Conservation (phyloP, 2,888 invertebrate genomes). For the Salpingus planirostris region DNA sequence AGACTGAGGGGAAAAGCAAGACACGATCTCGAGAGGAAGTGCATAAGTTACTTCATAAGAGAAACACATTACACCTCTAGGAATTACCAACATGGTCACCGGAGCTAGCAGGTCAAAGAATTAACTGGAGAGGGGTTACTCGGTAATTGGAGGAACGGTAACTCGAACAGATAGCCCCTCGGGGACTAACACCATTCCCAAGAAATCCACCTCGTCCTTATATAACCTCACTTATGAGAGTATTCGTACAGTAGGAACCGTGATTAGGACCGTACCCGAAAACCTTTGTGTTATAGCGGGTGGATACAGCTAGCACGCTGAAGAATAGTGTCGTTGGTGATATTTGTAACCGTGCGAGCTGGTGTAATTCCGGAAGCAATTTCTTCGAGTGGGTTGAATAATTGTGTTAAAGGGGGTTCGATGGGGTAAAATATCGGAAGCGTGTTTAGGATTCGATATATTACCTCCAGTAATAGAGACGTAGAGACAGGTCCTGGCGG, state of each 20-base stretch:
- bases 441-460: conserved; percentile 35
- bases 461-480: conserved; percentile 39
- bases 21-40: conserved; percentile 21
- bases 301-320: too few species aligned
- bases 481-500: conserved; percentile 38
- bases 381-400: conserved; percentile 30
- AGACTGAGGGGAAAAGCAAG: conserved; percentile 11
- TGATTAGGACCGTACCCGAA: too few species aligned
- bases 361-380: conserved; percentile 27
- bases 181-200: conserved; percentile 12
- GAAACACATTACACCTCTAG: conserved; percentile 40
- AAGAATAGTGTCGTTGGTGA: too few species aligned
- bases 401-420: conserved; percentile 30
- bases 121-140: conserved; percentile 33
- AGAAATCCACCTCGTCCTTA: too few species aligned
- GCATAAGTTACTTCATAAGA: conserved; percentile 36
- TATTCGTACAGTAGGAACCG: too few species aligned
- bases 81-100: conserved; percentile 38
- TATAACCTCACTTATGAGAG: too few species aligned
- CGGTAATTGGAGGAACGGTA: conserved; percentile 30
- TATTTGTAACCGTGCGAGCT: too few species aligned
- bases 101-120: conserved; percentile 38
- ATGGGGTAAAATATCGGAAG: conserved; percentile 24
- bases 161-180: conserved; percentile 27
- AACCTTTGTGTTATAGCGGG: too few species aligned